phyloP scores from a whole-genome alignment of 2,113 vertebrate species.

The Xenus cinereus region DNA sequence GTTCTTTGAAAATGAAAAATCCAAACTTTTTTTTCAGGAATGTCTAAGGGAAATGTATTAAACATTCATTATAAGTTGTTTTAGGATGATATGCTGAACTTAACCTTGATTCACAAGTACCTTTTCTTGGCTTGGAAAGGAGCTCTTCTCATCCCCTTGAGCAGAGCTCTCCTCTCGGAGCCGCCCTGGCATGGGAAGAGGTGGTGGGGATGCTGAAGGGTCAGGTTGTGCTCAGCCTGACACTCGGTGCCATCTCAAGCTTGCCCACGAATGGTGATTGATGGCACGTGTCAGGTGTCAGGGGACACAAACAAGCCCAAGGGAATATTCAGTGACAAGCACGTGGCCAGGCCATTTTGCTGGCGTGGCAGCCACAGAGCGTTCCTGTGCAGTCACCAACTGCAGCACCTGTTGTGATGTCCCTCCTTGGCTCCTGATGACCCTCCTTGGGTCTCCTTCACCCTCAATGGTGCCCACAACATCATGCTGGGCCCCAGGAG shows the following conservation, averaged over 20 bases:
- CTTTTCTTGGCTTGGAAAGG: not conserved
- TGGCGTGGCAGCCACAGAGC: rapidly evolving
- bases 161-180: rapidly evolving
- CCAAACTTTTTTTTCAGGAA: not conserved
- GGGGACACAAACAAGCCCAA: not conserved
- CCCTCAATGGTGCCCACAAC: not conserved
- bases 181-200: rapidly evolving
- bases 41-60: not conserved
- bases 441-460: not conserved
- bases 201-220: not conserved
- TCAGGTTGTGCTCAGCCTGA: not conserved
- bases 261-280: rapidly evolving
- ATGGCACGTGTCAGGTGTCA: not conserved
- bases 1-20: not conserved
- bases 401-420: not conserved
- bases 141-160: rapidly evolving
- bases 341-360: not conserved
- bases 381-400: not conserved
- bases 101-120: not conserved
- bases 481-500: not conserved
- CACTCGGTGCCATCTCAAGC: rapidly evolving
- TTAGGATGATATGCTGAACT: not conserved
- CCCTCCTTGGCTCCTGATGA: not conserved
- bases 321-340: not conserved
- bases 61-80: not conserved